Percentiles rank a stretch among this genome's conserved stretches.
These are phyloP conservation scores for Lasioglossum morio DNA, from an alignment of 2,888 invertebrate species.

Conservation along the genomic window DNA sequence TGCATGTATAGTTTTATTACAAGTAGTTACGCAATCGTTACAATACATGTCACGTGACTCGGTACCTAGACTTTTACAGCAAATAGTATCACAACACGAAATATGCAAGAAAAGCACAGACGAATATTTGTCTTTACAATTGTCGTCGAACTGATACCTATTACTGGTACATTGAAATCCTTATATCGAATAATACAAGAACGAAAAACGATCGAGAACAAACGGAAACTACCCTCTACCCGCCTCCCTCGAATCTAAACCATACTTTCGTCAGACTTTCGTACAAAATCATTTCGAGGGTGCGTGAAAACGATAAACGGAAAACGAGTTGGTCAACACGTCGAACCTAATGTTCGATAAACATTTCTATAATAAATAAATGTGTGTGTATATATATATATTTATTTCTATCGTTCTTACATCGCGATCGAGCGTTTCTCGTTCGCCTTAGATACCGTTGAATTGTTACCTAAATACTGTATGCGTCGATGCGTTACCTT, in stretches of 20 bases:
- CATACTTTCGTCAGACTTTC: not conserved
- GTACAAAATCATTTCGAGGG: constrained; percentile 27
- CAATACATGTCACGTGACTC: constrained; percentile 71
- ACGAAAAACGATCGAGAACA: not conserved
- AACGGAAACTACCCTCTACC: not conserved
- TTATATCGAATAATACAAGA: constrained; percentile 42
- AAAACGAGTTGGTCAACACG: constrained; percentile 61
- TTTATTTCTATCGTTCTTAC: constrained; percentile 61
- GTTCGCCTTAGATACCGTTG: constrained; percentile 67
- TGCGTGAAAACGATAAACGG: constrained; percentile 34
- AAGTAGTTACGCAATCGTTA: constrained; percentile 78
- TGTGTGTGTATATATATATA: constrained; percentile 43
- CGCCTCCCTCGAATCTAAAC: not conserved
- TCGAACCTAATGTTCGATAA: constrained; percentile 63
- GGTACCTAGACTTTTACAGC: constrained; percentile 78
- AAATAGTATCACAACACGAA: constrained; percentile 82
- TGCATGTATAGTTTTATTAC: constrained; percentile 78
- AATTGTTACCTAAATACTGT: constrained; percentile 55
- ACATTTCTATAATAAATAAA: constrained; percentile 72
- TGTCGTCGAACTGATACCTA: constrained; percentile 44
- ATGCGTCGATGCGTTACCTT: constrained; percentile 44
- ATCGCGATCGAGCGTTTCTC: constrained; percentile 44
- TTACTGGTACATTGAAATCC: constrained; percentile 47
- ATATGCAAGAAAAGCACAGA: constrained; percentile 76
- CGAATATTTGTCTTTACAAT: constrained; percentile 65